These are phyloP conservation scores for Morphnarchus princeps DNA, from an alignment of 2,113 vertebrate species.

Conservation along the genomic window DNA sequence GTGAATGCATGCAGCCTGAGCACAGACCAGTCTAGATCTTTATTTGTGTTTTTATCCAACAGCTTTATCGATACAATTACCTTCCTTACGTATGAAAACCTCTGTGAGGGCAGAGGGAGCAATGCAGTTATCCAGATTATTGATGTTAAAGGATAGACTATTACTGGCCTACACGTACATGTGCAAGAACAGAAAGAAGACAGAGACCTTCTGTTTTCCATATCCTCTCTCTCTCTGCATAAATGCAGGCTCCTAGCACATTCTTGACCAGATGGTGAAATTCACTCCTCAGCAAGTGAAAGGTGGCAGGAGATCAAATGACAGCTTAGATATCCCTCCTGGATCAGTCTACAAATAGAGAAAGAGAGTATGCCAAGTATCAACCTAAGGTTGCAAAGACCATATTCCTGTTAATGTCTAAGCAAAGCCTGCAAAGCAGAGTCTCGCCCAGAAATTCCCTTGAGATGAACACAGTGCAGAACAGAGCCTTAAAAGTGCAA, in stretches of 20 bases:
- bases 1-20: neutral
- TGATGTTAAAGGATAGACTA: neutral
- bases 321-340: neutral
- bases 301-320: neutral
- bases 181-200: neutral
- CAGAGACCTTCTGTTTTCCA: neutral
- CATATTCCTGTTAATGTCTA: neutral
- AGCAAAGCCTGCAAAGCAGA: neutral
- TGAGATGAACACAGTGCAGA: neutral
- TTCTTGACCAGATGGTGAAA: neutral
- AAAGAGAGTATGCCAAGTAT: neutral
- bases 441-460: neutral
- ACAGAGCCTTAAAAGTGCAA: neutral
- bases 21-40: neutral
- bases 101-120: neutral
- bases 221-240: neutral
- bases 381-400: neutral
- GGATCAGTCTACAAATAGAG: neutral
- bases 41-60: neutral
- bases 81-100: neutral
- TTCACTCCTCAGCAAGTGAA: neutral
- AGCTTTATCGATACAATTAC: neutral
- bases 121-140: neutral
- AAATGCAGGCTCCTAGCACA: neutral
- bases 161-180: neutral